Percentiles rank a stretch among this genome's conserved stretches.
Conservation (phyloP, 2,797 vertebrate species). For the Petrocephalus schoutedeni region DNA sequence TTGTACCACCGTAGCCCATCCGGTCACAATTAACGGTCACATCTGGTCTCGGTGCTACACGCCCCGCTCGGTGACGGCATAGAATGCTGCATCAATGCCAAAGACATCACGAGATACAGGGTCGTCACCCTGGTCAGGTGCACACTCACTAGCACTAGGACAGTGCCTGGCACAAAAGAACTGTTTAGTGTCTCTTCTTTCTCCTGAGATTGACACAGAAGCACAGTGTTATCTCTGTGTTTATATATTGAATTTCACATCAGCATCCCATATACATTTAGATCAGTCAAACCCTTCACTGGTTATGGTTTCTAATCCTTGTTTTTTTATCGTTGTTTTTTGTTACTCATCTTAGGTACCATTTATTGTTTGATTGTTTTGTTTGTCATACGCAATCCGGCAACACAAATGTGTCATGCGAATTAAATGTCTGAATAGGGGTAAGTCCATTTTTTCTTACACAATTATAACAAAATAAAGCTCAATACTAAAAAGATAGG, state of each 20-base stretch:
- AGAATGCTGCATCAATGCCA: not conserved
- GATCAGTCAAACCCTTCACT: not conserved
- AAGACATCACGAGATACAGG: not conserved
- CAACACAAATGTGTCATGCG: slow-evolving; percentile 4
- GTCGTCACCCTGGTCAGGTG: not conserved
- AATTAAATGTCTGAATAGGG: not conserved
- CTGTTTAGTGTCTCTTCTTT: not conserved
- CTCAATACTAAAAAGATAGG: not conserved
- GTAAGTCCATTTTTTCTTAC: not conserved
- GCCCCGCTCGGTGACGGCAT: not conserved
- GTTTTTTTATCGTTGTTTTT: not conserved
- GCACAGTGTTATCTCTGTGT: not conserved
- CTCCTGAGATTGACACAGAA: not conserved
- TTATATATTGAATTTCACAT: not conserved
- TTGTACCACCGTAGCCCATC: too few species aligned
- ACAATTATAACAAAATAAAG: not conserved
- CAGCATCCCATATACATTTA: not conserved
- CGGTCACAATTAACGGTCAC: not conserved
- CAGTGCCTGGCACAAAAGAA: not conserved
- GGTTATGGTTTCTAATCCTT: not conserved
- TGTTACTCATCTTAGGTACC: not conserved
- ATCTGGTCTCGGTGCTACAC: not conserved
- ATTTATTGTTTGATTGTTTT: not conserved
- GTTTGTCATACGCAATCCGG: not conserved
- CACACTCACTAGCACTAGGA: not conserved